phyloP scores from a whole-genome alignment of 2,113 vertebrate species.

The Nothobranchius furzeri region DNA sequence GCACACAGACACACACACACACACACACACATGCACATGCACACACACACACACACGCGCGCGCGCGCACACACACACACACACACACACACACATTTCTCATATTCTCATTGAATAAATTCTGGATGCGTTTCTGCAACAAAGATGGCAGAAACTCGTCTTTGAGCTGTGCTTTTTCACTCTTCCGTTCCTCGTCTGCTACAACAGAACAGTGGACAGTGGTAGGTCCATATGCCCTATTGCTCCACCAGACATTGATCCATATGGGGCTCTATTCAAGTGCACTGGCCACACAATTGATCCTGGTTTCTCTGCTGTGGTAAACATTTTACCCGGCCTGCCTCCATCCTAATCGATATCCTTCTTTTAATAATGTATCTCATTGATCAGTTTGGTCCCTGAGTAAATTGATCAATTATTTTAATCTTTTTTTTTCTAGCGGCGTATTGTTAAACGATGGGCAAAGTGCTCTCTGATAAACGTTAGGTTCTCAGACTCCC shows the following conservation, averaged over 20 bases:
- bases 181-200: slow-evolving; percentile 45
- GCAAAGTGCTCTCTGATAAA: slow-evolving; percentile 56
- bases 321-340: slow-evolving; percentile 80
- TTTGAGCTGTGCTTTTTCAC: slow-evolving; percentile 36
- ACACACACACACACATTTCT: not conserved
- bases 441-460: slow-evolving; percentile 56
- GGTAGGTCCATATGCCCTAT: slow-evolving; percentile 67
- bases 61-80: not conserved
- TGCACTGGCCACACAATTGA: slow-evolving; percentile 74
- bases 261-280: slow-evolving; percentile 72
- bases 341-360: slow-evolving; percentile 76
- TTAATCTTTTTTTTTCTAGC: slow-evolving; percentile 67
- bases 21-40: no score
- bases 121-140: slow-evolving; percentile 5
- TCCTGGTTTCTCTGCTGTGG: slow-evolving; percentile 73
- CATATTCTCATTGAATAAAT: not conserved
- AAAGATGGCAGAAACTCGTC: slow-evolving; percentile 32
- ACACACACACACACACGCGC: no score
- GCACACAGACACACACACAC: no score
- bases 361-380: slow-evolving; percentile 84
- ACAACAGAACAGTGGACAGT: slow-evolving; percentile 62
- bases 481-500: slow-evolving; percentile 18
- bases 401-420: slow-evolving; percentile 83
- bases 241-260: slow-evolving; percentile 73
- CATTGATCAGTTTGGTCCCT: slow-evolving; percentile 80